Conservation (phyloP, 2,113 vertebrate genomes). For the zebrafish (Danio rerio) region GRCz12tu NC_133191.1:12202501-12203000, state of each 20-base stretch:
- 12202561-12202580: too few relatives aligned
- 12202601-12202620: too few relatives aligned
- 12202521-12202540: too few relatives aligned
- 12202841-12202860: slow-evolving; percentile 83
- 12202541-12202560: too few relatives aligned
- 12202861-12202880: slow-evolving; percentile 63
- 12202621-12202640: too few relatives aligned
- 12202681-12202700: neutral
- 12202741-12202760: neutral
- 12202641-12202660: too few relatives aligned
- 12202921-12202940: slow-evolving; percentile 78
- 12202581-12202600: too few relatives aligned
- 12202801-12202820: slow-evolving; percentile 65
- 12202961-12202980: slow-evolving; percentile 89
- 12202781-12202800: neutral
- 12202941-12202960: slow-evolving; percentile 86
- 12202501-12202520: too few relatives aligned
- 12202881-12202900: slow-evolving; percentile 58
- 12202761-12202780: neutral
- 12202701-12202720: neutral
- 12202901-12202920: slow-evolving; percentile 74
- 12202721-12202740: neutral
- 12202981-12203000: slow-evolving; percentile 83
- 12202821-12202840: slow-evolving; percentile 78
- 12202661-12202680: too few relatives aligned